These are phyloP conservation scores for Helarctos malayanus DNA, from an alignment of 2,797 vertebrate species.

Conservation along the genomic window DNA sequence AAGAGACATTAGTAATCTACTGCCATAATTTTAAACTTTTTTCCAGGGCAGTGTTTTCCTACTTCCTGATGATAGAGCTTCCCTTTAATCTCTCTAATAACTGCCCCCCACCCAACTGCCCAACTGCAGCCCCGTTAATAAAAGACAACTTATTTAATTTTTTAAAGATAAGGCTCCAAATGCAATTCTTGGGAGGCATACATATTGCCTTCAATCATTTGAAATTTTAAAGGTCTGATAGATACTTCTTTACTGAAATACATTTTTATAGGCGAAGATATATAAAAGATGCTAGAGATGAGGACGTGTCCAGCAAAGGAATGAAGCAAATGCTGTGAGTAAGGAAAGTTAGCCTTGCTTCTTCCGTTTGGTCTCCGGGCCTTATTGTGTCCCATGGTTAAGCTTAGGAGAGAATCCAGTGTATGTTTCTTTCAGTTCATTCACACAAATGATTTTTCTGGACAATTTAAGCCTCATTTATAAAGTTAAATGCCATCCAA, in stretches of 20 bases:
- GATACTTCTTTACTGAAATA: neutral
- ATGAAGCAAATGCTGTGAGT: neutral
- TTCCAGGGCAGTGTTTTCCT: neutral
- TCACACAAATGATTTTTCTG: neutral
- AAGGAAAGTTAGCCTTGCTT: neutral
- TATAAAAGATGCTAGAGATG: neutral
- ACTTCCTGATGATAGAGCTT: neutral
- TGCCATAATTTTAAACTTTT: neutral
- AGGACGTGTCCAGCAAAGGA: neutral
- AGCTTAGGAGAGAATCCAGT: neutral
- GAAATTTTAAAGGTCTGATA: neutral
- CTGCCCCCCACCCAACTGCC: neutral
- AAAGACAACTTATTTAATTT: neutral
- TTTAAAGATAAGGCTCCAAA: slow-evolving; percentile 27
- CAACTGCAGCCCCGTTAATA: neutral
- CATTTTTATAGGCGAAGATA: neutral
- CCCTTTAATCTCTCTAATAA: neutral
- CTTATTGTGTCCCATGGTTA: neutral
- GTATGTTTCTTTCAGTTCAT: neutral
- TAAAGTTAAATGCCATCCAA: neutral
- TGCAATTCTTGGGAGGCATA: neutral
- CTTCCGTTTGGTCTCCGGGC: neutral
- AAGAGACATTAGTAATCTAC: neutral
- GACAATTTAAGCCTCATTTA: neutral
- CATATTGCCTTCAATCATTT: neutral